Percentiles rank a stretch among this genome's conserved stretches.
Evolutionary conservation across 2,113 vertebrate genomes (phyloP).

Genomic region (Taurulus bubalis): DNA sequence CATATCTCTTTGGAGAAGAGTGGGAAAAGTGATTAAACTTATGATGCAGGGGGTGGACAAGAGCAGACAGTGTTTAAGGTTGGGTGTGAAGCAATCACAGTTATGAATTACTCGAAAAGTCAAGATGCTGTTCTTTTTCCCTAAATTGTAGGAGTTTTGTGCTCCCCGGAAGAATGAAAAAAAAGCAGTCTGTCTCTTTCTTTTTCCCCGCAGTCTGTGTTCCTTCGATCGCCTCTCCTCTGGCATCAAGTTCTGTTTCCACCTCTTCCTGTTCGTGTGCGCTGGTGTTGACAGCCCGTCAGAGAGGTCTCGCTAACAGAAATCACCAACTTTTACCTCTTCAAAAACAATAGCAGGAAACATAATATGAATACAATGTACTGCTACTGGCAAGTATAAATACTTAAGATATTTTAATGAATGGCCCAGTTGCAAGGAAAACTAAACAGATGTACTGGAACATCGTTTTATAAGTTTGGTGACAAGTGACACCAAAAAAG

Average conservation of each 20-base stretch:
- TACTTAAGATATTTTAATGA: not conserved
- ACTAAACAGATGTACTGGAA: not conserved
- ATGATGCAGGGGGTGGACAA: slow-evolving; percentile 19
- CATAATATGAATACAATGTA: not conserved
- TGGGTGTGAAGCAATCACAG: slow-evolving; percentile 59
- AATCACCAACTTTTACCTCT: slow-evolving; percentile 33
- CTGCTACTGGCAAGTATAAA: not conserved
- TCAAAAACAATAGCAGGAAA: not conserved
- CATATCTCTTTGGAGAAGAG: slow-evolving; percentile 11
- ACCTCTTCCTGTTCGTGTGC: slow-evolving; percentile 35
- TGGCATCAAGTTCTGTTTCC: slow-evolving; percentile 27
- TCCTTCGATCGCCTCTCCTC: slow-evolving; percentile 54
- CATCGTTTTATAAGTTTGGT: not conserved
- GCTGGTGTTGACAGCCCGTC: slow-evolving; percentile 48
- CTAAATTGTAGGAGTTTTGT: slow-evolving; percentile 42
- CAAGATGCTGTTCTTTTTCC: slow-evolving; percentile 53
- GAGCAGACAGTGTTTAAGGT: slow-evolving; percentile 19
- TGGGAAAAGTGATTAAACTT: slow-evolving; percentile 20
- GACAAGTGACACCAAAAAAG: not conserved
- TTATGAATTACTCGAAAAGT: slow-evolving; percentile 61
- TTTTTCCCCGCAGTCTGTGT: slow-evolving; percentile 39
- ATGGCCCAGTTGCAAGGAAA: not conserved
- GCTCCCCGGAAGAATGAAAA: slow-evolving; percentile 5
- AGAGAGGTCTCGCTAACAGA: slow-evolving; percentile 44
- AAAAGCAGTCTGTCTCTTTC: slow-evolving; percentile 23